phyloP scores from a whole-genome alignment of 2,797 vertebrate species.

The Telmatherina bonti region DNA sequence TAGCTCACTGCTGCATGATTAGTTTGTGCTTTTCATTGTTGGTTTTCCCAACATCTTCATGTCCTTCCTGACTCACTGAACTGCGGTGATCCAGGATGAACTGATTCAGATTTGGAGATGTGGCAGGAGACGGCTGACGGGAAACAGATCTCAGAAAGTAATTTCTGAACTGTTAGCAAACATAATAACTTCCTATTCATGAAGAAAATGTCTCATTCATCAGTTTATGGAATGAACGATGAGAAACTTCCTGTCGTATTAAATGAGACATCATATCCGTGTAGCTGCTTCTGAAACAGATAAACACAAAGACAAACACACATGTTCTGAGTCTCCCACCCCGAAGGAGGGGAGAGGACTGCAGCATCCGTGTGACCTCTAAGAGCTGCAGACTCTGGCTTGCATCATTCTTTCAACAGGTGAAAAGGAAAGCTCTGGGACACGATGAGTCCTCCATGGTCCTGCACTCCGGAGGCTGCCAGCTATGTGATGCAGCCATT shows the following conservation, averaged over 20 bases:
- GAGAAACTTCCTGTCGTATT: background rate
- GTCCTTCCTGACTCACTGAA: too few species aligned
- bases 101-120: too few species aligned
- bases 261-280: background rate
- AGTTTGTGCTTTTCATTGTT: too few species aligned
- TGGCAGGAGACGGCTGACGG: too few species aligned
- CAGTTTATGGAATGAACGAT: background rate
- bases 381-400: constrained; percentile 42
- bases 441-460: constrained; percentile 45
- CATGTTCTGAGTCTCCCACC: constrained; percentile 47
- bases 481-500: constrained; percentile 2
- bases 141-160: too few species aligned
- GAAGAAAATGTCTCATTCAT: background rate
- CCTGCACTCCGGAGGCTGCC: constrained; percentile 47
- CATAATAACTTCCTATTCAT: too few species aligned
- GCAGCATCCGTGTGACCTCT: constrained; percentile 50
- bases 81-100: too few species aligned
- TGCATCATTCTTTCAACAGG: constrained; percentile 80
- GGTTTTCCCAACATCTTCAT: too few species aligned
- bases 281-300: background rate
- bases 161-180: too few species aligned
- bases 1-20: too few species aligned
- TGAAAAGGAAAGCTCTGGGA: constrained; percentile 48
- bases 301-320: constrained; percentile 26
- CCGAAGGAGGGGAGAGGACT: constrained; percentile 40